Conservation (phyloP, 2,888 invertebrate genomes). For the Chloroclystis v-ata region DNA sequence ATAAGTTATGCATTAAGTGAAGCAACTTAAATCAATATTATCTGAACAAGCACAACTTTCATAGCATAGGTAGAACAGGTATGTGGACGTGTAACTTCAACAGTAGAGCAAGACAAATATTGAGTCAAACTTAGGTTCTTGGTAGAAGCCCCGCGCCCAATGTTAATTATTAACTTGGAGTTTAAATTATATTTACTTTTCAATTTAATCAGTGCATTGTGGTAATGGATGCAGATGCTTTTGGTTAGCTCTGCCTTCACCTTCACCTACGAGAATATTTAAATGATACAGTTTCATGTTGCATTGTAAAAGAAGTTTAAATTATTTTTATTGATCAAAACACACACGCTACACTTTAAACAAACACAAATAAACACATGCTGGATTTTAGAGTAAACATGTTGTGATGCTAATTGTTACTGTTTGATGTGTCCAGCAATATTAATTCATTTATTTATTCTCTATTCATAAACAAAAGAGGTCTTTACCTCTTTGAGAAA, state of each 20-base stretch:
- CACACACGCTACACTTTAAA: too few relatives aligned
- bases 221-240: slow-evolving; percentile 19
- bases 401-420: too few relatives aligned
- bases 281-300: too few relatives aligned
- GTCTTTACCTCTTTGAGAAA: too few relatives aligned
- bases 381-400: too few relatives aligned
- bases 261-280: too few relatives aligned
- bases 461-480: too few relatives aligned
- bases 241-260: slow-evolving; percentile 4
- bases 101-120: slow-evolving; percentile 63
- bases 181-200: slow-evolving; percentile 45
- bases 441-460: too few relatives aligned
- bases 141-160: slow-evolving; percentile 48
- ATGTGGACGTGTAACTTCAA: slow-evolving; percentile 54
- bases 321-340: too few relatives aligned
- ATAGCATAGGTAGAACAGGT: slow-evolving; percentile 46
- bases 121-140: slow-evolving; percentile 58
- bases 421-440: too few relatives aligned
- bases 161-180: slow-evolving; percentile 61
- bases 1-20: slow-evolving; percentile 47
- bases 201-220: slow-evolving; percentile 28
- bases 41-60: slow-evolving; percentile 55
- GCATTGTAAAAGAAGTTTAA: too few relatives aligned
- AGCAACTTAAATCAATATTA: slow-evolving; percentile 56
- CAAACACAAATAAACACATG: too few relatives aligned